Conservation (phyloP, 2,797 vertebrate genomes). For the Diplodus puntazzo region DNA sequence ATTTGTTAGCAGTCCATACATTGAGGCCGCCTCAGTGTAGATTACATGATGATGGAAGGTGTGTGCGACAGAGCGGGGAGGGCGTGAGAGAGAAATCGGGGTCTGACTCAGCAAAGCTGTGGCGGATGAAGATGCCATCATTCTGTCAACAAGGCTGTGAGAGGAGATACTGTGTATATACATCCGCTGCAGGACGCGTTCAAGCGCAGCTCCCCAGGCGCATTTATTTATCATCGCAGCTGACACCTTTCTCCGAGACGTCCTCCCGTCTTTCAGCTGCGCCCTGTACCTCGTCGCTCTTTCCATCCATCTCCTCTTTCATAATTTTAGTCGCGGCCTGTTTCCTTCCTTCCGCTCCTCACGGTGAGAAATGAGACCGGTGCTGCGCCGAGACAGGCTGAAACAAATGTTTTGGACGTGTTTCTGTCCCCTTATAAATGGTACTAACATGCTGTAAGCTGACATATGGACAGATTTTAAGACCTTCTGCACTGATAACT, state of each 20-base stretch:
- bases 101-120: conserved; percentile 67
- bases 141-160: conserved; percentile 49
- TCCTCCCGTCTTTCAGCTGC: conserved; percentile 19
- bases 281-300: conserved; percentile 23
- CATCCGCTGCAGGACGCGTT: conserved; percentile 12
- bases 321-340: conserved; percentile 14
- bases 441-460: not conserved
- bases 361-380: conserved; percentile 29
- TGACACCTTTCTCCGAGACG: conserved; percentile 5
- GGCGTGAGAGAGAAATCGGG: conserved; percentile 11
- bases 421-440: conserved; percentile 8
- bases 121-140: conserved; percentile 61
- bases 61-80: not conserved
- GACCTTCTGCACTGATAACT: not conserved
- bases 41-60: conserved; percentile 36
- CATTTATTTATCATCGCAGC: conserved; percentile 53
- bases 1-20: conserved; percentile 38
- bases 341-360: conserved; percentile 24
- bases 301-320: conserved; percentile 50
- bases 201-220: not conserved
- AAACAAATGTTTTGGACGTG: conserved; percentile 25
- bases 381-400: conserved; percentile 17
- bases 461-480: conserved; percentile 7
- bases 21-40: conserved; percentile 23
- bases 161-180: conserved; percentile 32